Evolutionary conservation across 2,888 invertebrate genomes (phyloP).

Genomic region (Xanthia togata): DNA sequence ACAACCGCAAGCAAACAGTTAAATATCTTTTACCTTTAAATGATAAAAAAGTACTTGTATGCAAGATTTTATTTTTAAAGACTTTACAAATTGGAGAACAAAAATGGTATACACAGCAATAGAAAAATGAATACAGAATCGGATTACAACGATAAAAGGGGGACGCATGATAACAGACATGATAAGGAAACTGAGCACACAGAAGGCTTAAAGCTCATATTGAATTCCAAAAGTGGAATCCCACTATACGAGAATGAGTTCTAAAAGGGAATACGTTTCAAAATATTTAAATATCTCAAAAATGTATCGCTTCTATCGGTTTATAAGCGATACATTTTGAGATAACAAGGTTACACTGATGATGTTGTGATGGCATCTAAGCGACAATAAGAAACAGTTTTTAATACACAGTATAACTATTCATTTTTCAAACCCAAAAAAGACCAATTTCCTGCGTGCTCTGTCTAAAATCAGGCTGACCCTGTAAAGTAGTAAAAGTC

Average conservation of each 20-base stretch:
- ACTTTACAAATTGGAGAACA: too few relatives aligned
- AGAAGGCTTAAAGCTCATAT: conserved; percentile 1
- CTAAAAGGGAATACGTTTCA: background rate
- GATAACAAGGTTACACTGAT: conserved; percentile 21
- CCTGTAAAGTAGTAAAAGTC: background rate
- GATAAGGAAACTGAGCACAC: background rate
- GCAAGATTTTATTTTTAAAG: too few relatives aligned
- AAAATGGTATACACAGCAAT: too few relatives aligned
- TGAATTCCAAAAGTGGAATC: background rate
- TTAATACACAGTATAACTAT: conserved; percentile 3
- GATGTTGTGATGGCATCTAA: conserved; percentile 10
- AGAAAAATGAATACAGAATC: background rate
- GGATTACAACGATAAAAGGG: background rate
- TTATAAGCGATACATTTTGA: too few relatives aligned
- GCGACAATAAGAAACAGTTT: conserved; percentile 15
- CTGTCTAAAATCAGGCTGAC: too few relatives aligned
- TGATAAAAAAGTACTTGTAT: background rate
- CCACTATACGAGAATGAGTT: background rate
- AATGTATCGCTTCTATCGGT: conserved; percentile 11
- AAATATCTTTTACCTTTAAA: background rate
- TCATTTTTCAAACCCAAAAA: conserved; percentile 5
- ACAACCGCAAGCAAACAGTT: background rate
- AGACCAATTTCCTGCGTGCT: conserved; percentile 7
- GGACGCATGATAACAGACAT: background rate
- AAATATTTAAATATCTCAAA: background rate